Evolutionary conservation across 1,140 invertebrate species (phyloP), one percentile per base, ranked within the genome.

Genomic region (Drosophila ironensis): DNA sequence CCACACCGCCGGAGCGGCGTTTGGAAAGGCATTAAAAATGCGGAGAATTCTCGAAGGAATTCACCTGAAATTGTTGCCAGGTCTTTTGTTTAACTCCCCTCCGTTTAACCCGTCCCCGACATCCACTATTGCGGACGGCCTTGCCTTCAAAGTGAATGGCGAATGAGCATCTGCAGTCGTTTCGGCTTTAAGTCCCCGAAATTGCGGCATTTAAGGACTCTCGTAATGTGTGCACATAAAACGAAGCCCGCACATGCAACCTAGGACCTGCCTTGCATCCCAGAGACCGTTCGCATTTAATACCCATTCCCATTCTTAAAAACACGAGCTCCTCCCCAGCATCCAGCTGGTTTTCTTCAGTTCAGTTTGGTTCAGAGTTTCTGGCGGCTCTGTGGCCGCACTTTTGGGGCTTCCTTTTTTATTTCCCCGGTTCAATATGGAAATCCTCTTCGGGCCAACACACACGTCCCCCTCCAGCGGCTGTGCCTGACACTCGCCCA

Each of bases 151-250:
- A 52, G 37, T 35, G 38, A 68, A 68, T 54, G 35, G 35, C 35
- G 56, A 33, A 24, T 40, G 50, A 54, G 19, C 54, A 59, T 17
- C 54, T 64, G 60, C 63, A 67, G 48, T 24, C 44, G 44, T 42
- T 66, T 48, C 45, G 6, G 24, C 19, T 68, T 68, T 67, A 67
- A 67, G 60, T 33, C 48, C 38, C 48, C 28, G 28, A 67, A 68
- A 54, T 14, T 68, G 40, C 22, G 30, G 30, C 25, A 12, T 44
- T 68, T 68, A 46, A 68, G 63, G 28, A 68, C 61, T 27, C 28
- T 50, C 22, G 38, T 50, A 42, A 51, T 66, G 60, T 41, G 45
- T 20, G 61, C 20, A 22, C 22, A 63, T 60, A 47, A 66, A 48
- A 60, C 7, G 53, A 40, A 45, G 40, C 8, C 20, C 8, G n/a